Evolutionary conservation across 2,797 vertebrate genomes (phyloP).

Genomic region (Typhlichthys subterraneus): DNA sequence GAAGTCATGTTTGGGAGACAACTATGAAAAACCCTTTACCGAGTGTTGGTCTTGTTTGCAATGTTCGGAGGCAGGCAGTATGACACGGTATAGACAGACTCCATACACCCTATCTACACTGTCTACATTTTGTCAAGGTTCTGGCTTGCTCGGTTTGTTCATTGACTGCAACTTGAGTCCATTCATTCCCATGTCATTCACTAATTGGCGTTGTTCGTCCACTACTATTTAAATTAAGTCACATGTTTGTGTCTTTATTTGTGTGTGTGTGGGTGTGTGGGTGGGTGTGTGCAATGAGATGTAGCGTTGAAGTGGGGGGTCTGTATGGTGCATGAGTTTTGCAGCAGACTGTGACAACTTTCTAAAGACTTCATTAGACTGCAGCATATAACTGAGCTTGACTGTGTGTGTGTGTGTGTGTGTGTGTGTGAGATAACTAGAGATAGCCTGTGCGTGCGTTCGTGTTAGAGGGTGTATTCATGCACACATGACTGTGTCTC

Average conservation of each 20-base stretch:
- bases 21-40: too few species aligned
- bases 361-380: slow-evolving; percentile 3
- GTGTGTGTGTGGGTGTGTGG: slow-evolving; percentile 1
- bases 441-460: neutral
- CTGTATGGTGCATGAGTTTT: slow-evolving; percentile 5
- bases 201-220: neutral
- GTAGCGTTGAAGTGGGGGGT: neutral
- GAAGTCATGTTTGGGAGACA: too few species aligned
- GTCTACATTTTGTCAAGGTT: too few species aligned
- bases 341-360: neutral
- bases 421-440: neutral
- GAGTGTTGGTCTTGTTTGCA: too few species aligned
- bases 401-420: neutral
- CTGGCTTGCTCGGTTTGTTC: too few species aligned
- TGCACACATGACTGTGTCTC: neutral
- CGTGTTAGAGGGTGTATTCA: too few species aligned
- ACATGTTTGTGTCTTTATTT: neutral
- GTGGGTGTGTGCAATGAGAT: too few species aligned
- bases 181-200: neutral
- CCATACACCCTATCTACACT: too few species aligned
- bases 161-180: too few species aligned
- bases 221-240: neutral
- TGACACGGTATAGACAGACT: too few species aligned
- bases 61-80: too few species aligned
- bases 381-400: slow-evolving; percentile 8